Evolutionary conservation across 2,797 vertebrate species (phyloP), one percentile per base, ranked within the genome.

Genomic region (Bovichtus variegatus): DNA sequence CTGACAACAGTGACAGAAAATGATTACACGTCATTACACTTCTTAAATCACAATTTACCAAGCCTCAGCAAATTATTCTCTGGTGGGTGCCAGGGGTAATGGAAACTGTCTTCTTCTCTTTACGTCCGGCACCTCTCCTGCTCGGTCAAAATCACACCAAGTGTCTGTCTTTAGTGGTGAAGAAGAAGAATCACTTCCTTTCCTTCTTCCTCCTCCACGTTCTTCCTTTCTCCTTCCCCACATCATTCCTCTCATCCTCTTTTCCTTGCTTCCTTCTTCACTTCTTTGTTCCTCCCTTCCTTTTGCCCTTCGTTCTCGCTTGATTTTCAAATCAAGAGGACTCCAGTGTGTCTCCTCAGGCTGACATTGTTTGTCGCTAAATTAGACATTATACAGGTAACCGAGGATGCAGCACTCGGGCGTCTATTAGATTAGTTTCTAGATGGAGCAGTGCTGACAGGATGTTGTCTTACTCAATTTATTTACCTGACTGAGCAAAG

Each of bases 41-140:
- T 95, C 95, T 96, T 96, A 96, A 96, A 96, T 95, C 94, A 93
- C 94, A 94, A 95, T 96, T 96, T 96, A 96, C 88, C 89, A 89
- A 94, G 94, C 91, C 94, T 96, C 93, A 93, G 94, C 92, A 95
- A 95, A 95, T 94, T 93, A 94, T 95, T 95, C 92, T 95, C 93
- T 84, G 76, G 87, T 90, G 91, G 93, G 91, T 87, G 90, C 88
- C 84, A 89, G 85, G 92, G 91, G 93, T 96, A 96, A 97, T 95
- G 94, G 95, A 95, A 96, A 94, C 94, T 95, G 95, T 96, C 96
- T 93, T 93, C 90, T 95, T 90, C 93, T 93, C 93, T 96, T 96
- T 91, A 89, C 71, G 60, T 92, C 87, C 93, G 71, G 85, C 84
- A 86, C 90, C 84, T 93, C 88, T 87, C 81, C 74, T 82, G 93